Evolutionary conservation across 2,113 vertebrate species (phyloP).

Genomic region (Coptodon bakossiorum): DNA sequence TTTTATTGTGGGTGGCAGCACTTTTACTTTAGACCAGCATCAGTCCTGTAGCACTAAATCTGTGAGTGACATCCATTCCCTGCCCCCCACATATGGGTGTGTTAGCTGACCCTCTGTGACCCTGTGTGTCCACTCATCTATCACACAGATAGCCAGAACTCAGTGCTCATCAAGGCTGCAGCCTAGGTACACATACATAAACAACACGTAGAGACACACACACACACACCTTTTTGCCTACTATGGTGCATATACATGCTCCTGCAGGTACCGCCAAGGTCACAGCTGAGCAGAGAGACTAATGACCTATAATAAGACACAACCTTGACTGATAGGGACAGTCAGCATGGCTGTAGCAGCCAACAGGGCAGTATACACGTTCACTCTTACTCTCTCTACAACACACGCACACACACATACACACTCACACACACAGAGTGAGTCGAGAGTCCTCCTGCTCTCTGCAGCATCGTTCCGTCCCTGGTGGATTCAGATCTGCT

Average conservation of each 20-base stretch:
- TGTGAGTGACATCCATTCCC: constrained; percentile 17
- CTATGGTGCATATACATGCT: constrained; percentile 26
- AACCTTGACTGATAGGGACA: constrained; percentile 66
- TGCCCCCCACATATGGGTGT: neutral
- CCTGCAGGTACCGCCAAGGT: constrained; percentile 45
- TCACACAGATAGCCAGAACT: constrained; percentile 13
- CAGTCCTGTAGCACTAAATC: constrained; percentile 11
- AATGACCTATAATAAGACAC: constrained; percentile 63
- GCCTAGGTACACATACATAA: neutral
- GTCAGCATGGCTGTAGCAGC: constrained; percentile 36
- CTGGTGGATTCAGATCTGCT: neutral
- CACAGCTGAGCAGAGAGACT: constrained; percentile 48
- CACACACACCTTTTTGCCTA: constrained; percentile 16
- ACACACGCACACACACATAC: neutral
- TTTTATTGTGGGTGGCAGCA: constrained; percentile 28
- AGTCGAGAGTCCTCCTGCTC: neutral
- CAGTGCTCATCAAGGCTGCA: constrained; percentile 18
- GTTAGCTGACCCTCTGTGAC: constrained; percentile 36
- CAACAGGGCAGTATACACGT: neutral
- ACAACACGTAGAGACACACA: neutral
- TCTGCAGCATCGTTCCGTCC: neutral
- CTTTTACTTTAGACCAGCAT: constrained; percentile 29
- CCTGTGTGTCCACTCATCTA: constrained; percentile 15
- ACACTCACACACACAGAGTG: neutral
- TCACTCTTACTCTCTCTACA: neutral